Conservation (phyloP, 2,888 invertebrate species). For the Monoplex corrugatus region DNA sequence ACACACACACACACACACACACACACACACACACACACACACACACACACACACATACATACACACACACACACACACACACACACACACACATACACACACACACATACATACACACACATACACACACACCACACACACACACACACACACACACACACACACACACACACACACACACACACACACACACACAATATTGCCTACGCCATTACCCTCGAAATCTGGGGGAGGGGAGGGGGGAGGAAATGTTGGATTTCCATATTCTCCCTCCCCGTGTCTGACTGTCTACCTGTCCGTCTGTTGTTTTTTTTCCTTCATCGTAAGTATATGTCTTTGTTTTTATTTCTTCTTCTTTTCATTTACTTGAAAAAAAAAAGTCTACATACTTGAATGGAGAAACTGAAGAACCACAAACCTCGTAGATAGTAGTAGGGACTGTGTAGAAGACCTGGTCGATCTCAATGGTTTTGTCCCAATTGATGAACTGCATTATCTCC, state of each 20-base stretch:
- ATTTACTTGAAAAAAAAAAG: no score
- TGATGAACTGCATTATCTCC: slow-evolving; percentile 54
- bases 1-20: not conserved
- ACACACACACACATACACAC: not conserved
- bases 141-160: not conserved
- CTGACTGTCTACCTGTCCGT: no score
- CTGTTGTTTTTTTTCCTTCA: no score
- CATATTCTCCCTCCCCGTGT: no score
- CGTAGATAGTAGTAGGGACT: slow-evolving; percentile 51
- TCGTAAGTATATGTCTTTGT: no score
- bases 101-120: not conserved
- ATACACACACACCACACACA: not conserved
- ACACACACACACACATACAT: not conserved
- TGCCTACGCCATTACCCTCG: no score
- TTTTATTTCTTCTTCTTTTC: no score
- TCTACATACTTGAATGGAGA: no score
- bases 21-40: not conserved
- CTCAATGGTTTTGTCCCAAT: slow-evolving; percentile 56
- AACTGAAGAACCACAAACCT: slow-evolving; percentile 50
- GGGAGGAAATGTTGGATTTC: no score
- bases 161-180: not conserved
- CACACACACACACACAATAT: not conserved
- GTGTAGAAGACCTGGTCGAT: slow-evolving; percentile 57
- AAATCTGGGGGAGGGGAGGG: no score
- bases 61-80: slow-evolving; percentile 3